phyloP scores from a whole-genome alignment of 2,797 vertebrate species.

The Coregonus sp. region DNA sequence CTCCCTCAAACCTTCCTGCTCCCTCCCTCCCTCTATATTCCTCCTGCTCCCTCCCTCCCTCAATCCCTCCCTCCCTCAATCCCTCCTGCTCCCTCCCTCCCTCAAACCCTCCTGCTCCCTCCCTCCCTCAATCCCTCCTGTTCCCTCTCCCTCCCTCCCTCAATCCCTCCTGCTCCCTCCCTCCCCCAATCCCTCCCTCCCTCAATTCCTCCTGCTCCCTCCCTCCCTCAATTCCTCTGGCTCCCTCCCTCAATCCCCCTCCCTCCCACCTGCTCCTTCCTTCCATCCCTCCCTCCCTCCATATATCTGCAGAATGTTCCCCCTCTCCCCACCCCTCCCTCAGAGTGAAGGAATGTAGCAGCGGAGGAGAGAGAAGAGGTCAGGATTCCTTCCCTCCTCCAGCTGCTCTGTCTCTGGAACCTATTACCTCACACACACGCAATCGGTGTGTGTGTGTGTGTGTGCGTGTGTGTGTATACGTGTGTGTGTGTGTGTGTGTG shows the following conservation, averaged over 20 bases:
- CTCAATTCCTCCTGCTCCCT: neutral
- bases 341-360: constrained; percentile 51
- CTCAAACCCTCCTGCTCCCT: no score
- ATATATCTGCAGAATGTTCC: constrained; percentile 16
- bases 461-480: neutral
- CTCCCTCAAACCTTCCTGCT: no score
- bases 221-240: neutral
- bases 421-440: constrained; percentile 41
- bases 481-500: neutral
- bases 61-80: no score
- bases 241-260: constrained; percentile 21
- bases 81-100: no score
- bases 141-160: neutral
- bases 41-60: no score
- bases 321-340: constrained; percentile 38
- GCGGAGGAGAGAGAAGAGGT: constrained; percentile 29
- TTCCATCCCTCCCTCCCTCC: no score
- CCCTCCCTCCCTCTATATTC: no score
- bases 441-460: constrained; percentile 7
- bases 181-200: neutral
- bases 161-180: neutral
- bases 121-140: neutral
- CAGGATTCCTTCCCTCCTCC: constrained; percentile 43
- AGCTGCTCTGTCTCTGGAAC: constrained; percentile 47
- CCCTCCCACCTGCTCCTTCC: neutral